phyloP scores from a whole-genome alignment of 2,888 invertebrate genomes.

The Ophioninae sp. region DNA sequence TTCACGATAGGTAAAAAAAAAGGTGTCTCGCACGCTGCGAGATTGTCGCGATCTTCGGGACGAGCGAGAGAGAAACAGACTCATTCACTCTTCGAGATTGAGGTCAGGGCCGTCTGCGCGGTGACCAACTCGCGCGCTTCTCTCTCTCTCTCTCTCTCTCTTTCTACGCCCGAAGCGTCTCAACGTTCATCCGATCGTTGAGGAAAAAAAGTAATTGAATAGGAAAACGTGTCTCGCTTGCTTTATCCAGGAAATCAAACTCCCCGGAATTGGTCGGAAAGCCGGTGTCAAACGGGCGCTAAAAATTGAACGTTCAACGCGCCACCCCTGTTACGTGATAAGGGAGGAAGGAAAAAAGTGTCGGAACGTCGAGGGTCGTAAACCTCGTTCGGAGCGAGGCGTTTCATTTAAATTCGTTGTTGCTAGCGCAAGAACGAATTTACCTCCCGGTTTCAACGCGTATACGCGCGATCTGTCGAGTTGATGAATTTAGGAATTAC shows the following conservation, averaged over 20 bases:
- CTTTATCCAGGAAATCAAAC: not conserved
- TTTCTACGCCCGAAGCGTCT: slow-evolving; percentile 12
- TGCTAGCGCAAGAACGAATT: slow-evolving; percentile 18
- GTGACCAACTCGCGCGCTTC: slow-evolving; percentile 26
- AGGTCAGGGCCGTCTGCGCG: slow-evolving; percentile 62
- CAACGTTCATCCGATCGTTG: slow-evolving; percentile 7
- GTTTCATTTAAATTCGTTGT: slow-evolving; percentile 47
- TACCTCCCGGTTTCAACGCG: not conserved
- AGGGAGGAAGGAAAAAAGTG: not conserved
- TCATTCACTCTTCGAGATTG: slow-evolving; percentile 62
- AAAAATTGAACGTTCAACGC: not conserved
- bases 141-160: not conserved
- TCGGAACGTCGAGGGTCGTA: slow-evolving; percentile 11
- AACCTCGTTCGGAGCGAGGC: slow-evolving; percentile 23
- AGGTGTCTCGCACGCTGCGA: slow-evolving; percentile 1
- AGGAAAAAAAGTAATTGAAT: not conserved
- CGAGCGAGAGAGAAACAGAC: slow-evolving; percentile 35
- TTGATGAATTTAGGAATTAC: not conserved
- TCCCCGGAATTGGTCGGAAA: not conserved
- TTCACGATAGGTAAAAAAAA: slow-evolving; percentile 8
- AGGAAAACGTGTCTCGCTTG: not conserved
- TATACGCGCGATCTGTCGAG: not conserved
- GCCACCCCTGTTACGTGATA: not conserved
- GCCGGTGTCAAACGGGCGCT: too few species aligned
- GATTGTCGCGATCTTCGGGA: slow-evolving; percentile 2